Evolutionary conservation across 2,888 invertebrate genomes (phyloP).

Genomic region (Steinernema carpocapsae): DNA sequence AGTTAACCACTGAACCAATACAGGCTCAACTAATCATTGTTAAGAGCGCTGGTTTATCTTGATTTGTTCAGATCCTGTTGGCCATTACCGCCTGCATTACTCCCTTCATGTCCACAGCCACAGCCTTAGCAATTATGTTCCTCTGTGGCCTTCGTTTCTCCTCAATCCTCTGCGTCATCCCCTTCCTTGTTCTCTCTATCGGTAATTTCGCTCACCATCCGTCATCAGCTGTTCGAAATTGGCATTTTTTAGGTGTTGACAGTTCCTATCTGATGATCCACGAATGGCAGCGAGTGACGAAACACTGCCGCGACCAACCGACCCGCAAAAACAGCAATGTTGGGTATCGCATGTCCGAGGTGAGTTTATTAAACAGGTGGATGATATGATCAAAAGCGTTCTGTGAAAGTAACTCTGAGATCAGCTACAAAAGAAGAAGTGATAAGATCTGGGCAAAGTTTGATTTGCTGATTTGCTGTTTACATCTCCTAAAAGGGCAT

Average conservation of each 20-base stretch:
- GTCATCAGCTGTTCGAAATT: not conserved
- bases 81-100: constrained; percentile 63
- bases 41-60: too few species aligned
- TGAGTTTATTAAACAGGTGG: constrained; percentile 22
- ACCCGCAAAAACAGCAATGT: constrained; percentile 58
- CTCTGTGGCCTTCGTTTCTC: constrained; percentile 60
- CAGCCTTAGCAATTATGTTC: constrained; percentile 63
- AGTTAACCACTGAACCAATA: too few species aligned
- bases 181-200: constrained; percentile 62
- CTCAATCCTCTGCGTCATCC: constrained; percentile 65
- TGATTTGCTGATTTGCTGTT: too few species aligned
- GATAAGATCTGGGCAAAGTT: too few species aligned
- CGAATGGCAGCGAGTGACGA: constrained; percentile 67
- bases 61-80: constrained; percentile 53
- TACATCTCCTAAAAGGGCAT: too few species aligned
- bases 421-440: too few species aligned
- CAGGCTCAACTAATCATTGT: too few species aligned
- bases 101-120: constrained; percentile 63
- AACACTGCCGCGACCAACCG: constrained; percentile 61
- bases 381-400: not conserved
- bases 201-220: constrained; percentile 42
- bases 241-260: constrained; percentile 54
- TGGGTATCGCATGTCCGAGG: constrained; percentile 62
- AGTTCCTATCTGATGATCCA: constrained; percentile 66
- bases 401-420: not conserved